phyloP scores from a whole-genome alignment of 2,888 invertebrate species.

The Stenodera caucasica region DNA sequence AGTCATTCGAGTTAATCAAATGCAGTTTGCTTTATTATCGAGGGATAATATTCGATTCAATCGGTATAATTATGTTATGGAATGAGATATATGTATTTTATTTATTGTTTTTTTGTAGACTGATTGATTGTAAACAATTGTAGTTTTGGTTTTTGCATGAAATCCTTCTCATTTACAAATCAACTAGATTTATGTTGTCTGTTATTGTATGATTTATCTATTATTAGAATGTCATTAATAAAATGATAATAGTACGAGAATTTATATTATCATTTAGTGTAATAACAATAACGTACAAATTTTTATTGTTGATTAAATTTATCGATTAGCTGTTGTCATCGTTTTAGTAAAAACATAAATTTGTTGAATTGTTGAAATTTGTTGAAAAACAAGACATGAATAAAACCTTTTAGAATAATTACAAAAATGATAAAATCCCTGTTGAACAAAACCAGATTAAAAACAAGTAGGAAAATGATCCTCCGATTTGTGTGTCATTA shows the following conservation, averaged over 20 bases:
- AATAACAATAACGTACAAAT: not conserved
- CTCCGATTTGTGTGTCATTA: conserved; percentile 49
- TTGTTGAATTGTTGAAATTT: not conserved
- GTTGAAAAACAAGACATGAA: conserved; percentile 29
- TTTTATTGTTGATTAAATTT: conserved; percentile 18
- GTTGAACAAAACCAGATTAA: conserved; percentile 44
- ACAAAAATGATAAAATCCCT: conserved; percentile 34
- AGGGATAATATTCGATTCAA: no score
- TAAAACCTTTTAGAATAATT: conserved; percentile 31
- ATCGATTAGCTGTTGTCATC: not conserved
- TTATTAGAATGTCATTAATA: conserved; percentile 4
- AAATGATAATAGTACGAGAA: not conserved
- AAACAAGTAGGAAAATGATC: conserved; percentile 50
- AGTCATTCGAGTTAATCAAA: no score
- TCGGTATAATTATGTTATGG: no score
- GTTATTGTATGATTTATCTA: not conserved
- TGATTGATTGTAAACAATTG: no score
- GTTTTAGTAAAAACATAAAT: not conserved
- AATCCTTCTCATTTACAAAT: not conserved
- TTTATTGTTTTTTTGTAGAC: no score
- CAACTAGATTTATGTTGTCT: not conserved
- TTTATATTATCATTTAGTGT: not conserved
- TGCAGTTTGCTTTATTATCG: no score
- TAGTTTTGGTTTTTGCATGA: no score
- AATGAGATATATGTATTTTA: no score